Base-by-base conservation (phyloP, 1,140 invertebrate species). In the Samia ricini region DNA sequence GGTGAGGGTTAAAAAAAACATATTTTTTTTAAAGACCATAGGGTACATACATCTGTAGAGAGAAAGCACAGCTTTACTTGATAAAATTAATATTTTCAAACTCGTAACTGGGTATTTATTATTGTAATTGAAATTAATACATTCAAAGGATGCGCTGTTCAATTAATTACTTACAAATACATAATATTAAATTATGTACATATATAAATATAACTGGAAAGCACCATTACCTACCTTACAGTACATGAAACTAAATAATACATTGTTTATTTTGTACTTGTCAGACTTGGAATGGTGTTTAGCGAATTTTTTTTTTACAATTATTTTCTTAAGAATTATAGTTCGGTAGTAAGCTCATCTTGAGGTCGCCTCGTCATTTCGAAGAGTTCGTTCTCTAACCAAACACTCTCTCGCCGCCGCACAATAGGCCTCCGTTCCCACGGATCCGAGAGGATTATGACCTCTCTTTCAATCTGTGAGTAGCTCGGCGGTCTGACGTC, bases 341-440 rank as follows among this genome's bases (percentile, higher is more conserved):
- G 92, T 91, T 95, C 94, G 60, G 95, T 95, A 56, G 94, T 95
- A 66, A 95, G 94, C 91, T 95, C 94, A 81, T 95, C 95, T 80
- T 95, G 95, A 2, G 95, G 95, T 68, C 94, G 91, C 75, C 94
- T 94, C 19, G 94, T 94, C 74, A 95, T 91, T 74, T 94, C 93
- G 71, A 94, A 93, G 68, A 95, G 94, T 78, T 95, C 94, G 68
- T 95, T 94, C 71, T 95, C 94, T 42, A 94, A 83, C 89, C 94
- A 94, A 48, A 94, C 71, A 88, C 91, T 83, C 77, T 93, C 88
- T 63, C 88, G 74, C 12, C n/a, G n/a, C 42, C 84, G 80, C 5
- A 88, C 87, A 64, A 88, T 87, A 10, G 88, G 82, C 68, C 88
- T 69, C 52, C 88, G 83, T 64, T 89, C 86, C 90, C 90, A 91